A percentile compares a stretch with the other conserved stretches of the same genome.
Evolutionary conservation across 1,140 invertebrate species (phyloP).

Genomic region (Lepidurus apus): DNA sequence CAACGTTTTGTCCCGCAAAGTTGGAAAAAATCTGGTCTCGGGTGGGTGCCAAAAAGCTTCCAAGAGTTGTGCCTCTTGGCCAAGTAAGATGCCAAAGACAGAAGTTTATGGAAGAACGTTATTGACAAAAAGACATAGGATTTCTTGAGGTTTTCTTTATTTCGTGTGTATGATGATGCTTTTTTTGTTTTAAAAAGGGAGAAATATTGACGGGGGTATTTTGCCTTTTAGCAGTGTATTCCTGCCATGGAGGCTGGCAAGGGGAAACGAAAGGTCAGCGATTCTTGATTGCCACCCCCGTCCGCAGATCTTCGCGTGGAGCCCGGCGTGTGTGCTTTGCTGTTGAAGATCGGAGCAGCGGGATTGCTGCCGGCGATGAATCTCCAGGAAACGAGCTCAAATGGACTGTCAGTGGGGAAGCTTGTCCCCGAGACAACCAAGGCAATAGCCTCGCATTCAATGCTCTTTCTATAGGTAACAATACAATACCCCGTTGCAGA

Average conservation of each 20-base stretch:
- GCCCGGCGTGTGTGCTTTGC: constrained; percentile 2
- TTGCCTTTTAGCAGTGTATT: constrained; percentile 19
- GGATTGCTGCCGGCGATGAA: constrained; percentile 3
- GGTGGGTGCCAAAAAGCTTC: not conserved
- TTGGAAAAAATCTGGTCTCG: not conserved
- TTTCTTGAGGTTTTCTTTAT: not conserved
- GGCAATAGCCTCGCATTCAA: constrained; percentile 18
- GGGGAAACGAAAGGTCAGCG: constrained; percentile 12
- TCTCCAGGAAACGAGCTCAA: constrained; percentile 2
- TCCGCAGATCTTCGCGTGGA: not conserved
- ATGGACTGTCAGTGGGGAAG: constrained; percentile 20
- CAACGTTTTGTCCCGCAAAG: not conserved
- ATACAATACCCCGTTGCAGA: constrained; percentile 1
- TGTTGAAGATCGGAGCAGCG: constrained; percentile 11
- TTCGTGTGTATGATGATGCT: not conserved
- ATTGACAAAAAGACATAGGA: not conserved
- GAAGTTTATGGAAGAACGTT: not conserved
- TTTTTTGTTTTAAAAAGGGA: not conserved
- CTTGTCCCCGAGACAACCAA: constrained; percentile 12
- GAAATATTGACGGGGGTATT: not conserved
- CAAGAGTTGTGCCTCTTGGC: not conserved
- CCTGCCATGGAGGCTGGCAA: constrained; percentile 12
- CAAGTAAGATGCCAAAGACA: constrained; percentile 18
- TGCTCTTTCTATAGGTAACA: constrained; percentile 13
- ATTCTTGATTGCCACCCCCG: constrained; percentile 20